phyloP scores from a whole-genome alignment of 2,797 vertebrate genomes.

The Harpagifer antarcticus region DNA sequence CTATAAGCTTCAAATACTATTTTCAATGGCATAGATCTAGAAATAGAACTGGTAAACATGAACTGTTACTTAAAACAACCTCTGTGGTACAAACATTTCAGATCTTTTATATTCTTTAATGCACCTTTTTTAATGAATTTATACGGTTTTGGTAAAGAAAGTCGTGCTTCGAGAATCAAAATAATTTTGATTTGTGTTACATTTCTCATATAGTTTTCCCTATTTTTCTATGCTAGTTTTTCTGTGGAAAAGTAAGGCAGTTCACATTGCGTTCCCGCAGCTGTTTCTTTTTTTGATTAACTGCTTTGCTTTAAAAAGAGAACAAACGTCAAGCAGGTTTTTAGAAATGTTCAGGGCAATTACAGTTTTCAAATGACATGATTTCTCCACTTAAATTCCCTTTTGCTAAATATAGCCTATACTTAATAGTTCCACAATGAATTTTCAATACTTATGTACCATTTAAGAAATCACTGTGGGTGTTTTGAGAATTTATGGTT shows the following conservation, averaged over 20 bases:
- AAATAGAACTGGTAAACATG: neutral
- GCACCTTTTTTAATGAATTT: neutral
- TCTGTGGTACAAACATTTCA: neutral
- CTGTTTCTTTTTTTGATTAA: slow-evolving; percentile 52
- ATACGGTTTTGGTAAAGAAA: no score
- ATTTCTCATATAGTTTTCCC: no score
- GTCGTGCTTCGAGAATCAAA: no score
- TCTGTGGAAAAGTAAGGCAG: neutral
- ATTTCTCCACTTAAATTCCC: slow-evolving; percentile 74
- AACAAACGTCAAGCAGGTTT: slow-evolving; percentile 63
- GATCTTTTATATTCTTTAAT: neutral
- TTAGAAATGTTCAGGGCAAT: slow-evolving; percentile 60
- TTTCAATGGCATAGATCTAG: slow-evolving; percentile 7
- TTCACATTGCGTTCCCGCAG: slow-evolving; percentile 35
- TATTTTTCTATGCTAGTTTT: neutral
- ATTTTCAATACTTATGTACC: slow-evolving; percentile 55
- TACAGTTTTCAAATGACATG: slow-evolving; percentile 72
- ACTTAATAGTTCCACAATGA: slow-evolving; percentile 66
- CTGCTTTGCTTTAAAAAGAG: slow-evolving; percentile 50
- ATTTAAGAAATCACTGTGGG: slow-evolving; percentile 68
- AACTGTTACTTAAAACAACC: fast-evolving
- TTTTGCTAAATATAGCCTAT: slow-evolving; percentile 53
- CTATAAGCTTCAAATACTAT: neutral
- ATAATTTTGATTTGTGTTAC: no score
- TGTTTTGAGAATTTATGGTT: slow-evolving; percentile 63